phyloP scores from a whole-genome alignment of 2,888 invertebrate species.

The Tinea semifulvella region DNA sequence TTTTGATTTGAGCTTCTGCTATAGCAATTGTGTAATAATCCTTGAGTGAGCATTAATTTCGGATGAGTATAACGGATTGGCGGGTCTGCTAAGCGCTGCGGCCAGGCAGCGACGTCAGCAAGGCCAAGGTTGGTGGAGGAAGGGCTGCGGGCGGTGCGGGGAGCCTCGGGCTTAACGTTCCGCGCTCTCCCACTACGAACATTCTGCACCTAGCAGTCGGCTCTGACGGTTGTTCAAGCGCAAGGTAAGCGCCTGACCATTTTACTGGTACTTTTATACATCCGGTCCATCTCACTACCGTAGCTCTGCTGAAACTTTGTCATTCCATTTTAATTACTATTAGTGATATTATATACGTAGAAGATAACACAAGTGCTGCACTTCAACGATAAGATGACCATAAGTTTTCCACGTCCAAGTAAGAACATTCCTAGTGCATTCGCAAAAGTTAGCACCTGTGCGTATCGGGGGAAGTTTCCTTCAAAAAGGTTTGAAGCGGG shows the following conservation, averaged over 20 bases:
- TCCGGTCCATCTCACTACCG: slow-evolving; percentile 26
- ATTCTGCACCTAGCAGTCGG: slow-evolving; percentile 68
- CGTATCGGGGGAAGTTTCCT: background rate
- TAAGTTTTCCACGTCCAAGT: background rate
- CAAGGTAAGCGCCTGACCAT: slow-evolving; percentile 60
- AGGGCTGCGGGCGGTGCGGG: slow-evolving; percentile 54
- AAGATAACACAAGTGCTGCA: slow-evolving; percentile 28
- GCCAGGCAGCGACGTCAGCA: slow-evolving; percentile 35
- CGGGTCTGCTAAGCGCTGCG: slow-evolving; percentile 13
- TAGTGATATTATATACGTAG: slow-evolving; percentile 38
- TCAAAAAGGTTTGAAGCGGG: slow-evolving; percentile 53
- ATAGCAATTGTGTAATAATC: slow-evolving; percentile 9
- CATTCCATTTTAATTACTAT: slow-evolving; percentile 47
- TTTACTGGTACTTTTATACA: slow-evolving; percentile 22
- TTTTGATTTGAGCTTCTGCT: background rate
- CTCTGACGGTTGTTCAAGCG: slow-evolving; percentile 64
- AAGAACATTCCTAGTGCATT: background rate
- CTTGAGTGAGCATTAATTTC: slow-evolving; percentile 12
- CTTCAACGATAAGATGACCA: background rate
- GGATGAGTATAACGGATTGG: slow-evolving; percentile 4
- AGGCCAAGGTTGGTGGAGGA: slow-evolving; percentile 60
- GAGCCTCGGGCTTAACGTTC: slow-evolving; percentile 56
- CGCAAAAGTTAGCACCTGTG: background rate
- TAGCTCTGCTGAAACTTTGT: slow-evolving; percentile 30
- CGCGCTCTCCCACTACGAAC: slow-evolving; percentile 57